Percentiles rank a stretch among this genome's conserved stretches.
Evolutionary conservation across 2,797 vertebrate genomes (phyloP).

Genomic region (Tapera naevia): DNA sequence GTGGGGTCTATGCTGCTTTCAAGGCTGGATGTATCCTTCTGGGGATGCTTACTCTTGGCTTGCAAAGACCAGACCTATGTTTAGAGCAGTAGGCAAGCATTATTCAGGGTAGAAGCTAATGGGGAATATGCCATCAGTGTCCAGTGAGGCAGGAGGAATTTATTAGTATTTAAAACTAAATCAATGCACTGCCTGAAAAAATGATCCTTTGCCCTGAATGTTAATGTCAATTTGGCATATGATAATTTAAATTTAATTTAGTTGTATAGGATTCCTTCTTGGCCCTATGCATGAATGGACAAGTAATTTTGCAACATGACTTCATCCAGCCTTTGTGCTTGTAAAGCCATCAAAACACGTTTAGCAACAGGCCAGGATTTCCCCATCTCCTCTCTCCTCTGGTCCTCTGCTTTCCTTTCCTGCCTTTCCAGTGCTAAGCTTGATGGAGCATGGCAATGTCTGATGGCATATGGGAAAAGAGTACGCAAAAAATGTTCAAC

Average conservation of each 20-base stretch:
- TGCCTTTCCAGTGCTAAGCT: slow-evolving; percentile 40
- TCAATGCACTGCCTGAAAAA: slow-evolving; percentile 38
- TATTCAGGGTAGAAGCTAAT: not conserved
- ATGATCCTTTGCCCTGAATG: slow-evolving; percentile 37
- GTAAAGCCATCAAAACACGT: not conserved
- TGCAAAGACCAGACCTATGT: not conserved
- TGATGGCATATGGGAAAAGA: slow-evolving; percentile 48
- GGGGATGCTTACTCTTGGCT: not conserved
- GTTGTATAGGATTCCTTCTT: slow-evolving; percentile 35
- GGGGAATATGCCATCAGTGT: fast-evolving
- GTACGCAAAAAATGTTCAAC: slow-evolving; percentile 38
- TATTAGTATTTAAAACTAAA: slow-evolving; percentile 39
- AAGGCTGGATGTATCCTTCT: not conserved
- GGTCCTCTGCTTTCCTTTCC: slow-evolving; percentile 31
- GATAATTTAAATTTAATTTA: slow-evolving; percentile 59
- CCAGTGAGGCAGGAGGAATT: not conserved
- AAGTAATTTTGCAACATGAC: slow-evolving; percentile 53
- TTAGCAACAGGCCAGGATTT: slow-evolving; percentile 34
- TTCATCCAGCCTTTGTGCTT: slow-evolving; percentile 44
- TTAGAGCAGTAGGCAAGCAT: not conserved
- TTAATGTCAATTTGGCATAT: slow-evolving; percentile 51
- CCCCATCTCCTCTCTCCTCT: not conserved
- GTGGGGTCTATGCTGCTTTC: not conserved
- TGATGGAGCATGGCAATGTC: slow-evolving; percentile 34
- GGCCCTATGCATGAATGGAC: slow-evolving; percentile 37